These are phyloP conservation scores for Mionectes olivaceus DNA, from an alignment of 2,797 vertebrate genomes.

Conservation along the genomic window DNA sequence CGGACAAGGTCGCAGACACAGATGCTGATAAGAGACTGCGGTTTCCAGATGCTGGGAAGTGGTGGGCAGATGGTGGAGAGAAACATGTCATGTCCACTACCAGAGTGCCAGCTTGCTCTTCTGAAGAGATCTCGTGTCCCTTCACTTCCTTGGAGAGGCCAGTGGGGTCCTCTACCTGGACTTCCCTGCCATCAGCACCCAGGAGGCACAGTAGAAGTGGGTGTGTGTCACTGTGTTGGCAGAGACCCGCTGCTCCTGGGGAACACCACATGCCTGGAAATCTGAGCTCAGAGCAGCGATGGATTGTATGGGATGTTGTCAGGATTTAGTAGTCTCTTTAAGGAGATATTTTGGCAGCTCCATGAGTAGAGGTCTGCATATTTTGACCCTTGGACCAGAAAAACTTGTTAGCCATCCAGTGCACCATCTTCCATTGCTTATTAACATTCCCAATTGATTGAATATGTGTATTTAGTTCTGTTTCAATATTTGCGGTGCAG, in stretches of 20 bases:
- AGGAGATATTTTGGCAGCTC: background rate
- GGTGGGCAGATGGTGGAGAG: background rate
- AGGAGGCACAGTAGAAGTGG: background rate
- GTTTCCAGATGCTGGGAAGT: background rate
- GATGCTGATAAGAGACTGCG: background rate
- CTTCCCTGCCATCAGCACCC: background rate
- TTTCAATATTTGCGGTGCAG: background rate
- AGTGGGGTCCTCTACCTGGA: background rate
- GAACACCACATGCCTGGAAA: background rate
- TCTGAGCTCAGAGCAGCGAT: background rate
- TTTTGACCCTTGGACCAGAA: background rate
- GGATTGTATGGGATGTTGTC: background rate
- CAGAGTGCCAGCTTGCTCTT: background rate
- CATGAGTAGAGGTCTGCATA: background rate
- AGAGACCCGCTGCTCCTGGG: background rate
- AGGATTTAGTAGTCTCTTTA: background rate
- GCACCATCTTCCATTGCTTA: background rate
- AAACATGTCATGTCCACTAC: accelerated
- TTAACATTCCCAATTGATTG: background rate
- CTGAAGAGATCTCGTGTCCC: background rate
- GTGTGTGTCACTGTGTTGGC: background rate
- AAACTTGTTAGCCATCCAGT: background rate
- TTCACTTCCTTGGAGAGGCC: accelerated
- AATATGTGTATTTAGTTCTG: background rate
- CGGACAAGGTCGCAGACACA: background rate